Evolutionary conservation across 2,113 vertebrate genomes (phyloP).

Genomic region (Martes martes): DNA sequence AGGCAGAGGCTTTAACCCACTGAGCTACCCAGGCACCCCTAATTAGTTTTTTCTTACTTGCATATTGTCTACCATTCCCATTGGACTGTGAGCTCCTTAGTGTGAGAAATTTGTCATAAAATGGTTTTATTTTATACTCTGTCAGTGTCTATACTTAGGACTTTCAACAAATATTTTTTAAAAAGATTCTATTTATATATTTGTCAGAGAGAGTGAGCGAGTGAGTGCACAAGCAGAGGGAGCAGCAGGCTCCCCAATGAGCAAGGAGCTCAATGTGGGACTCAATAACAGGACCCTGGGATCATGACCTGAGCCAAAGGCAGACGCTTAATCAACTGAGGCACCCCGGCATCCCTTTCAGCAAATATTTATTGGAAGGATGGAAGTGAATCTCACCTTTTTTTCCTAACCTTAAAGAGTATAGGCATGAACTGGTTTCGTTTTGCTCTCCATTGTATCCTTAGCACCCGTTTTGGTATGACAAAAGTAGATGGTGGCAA

Average conservation of each 20-base stretch:
- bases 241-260: too few species aligned
- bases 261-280: too few species aligned
- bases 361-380: not conserved
- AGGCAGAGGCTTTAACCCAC: too few species aligned
- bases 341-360: not conserved
- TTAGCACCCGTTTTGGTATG: not conserved
- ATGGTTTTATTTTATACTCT: not conserved
- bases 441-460: not conserved
- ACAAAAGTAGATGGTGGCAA: not conserved
- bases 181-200: too few species aligned
- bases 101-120: not conserved
- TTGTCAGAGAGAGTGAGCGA: too few species aligned
- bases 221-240: too few species aligned
- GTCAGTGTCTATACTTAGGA: not conserved
- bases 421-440: not conserved
- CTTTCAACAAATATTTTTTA: not conserved
- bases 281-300: too few species aligned
- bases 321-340: too few species aligned
- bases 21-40: not conserved
- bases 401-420: not conserved
- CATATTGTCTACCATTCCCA: not conserved
- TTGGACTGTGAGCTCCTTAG: not conserved
- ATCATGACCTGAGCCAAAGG: too few species aligned
- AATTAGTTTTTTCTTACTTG: conserved; percentile 1
- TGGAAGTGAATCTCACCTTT: not conserved